phyloP scores from a whole-genome alignment of 1,140 invertebrate species.

The Eubasilissa regina region DNA sequence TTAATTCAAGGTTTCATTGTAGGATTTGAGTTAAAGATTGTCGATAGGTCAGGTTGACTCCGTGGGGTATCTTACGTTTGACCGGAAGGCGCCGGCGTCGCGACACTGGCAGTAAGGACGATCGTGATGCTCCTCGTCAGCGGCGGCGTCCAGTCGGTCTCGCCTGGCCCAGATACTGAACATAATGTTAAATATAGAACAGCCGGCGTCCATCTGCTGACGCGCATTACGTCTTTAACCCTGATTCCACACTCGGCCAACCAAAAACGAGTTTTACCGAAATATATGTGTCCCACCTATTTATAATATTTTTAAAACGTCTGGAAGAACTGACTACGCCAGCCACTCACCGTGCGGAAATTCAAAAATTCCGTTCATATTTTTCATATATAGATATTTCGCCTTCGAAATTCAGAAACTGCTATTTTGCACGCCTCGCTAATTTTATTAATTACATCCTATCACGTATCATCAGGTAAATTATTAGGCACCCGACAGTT shows the following conservation, averaged over 20 bases:
- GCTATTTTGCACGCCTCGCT: too few relatives aligned
- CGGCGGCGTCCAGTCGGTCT: slow-evolving; percentile 31
- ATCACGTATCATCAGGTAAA: too few relatives aligned
- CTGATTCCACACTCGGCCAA: slow-evolving; percentile 17
- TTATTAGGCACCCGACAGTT: too few relatives aligned
- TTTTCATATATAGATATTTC: too few relatives aligned
- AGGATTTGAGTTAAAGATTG: too few relatives aligned
- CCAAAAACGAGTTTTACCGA: background rate
- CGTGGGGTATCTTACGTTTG: slow-evolving; percentile 14
- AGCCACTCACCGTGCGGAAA: too few relatives aligned
- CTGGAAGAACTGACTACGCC: background rate
- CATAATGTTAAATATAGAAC: slow-evolving; percentile 22
- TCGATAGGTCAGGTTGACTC: background rate
- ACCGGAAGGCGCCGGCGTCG: slow-evolving; percentile 7
- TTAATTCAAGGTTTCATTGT: too few relatives aligned
- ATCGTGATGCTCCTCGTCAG: background rate
- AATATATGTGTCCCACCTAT: background rate
- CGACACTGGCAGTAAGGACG: slow-evolving; percentile 10
- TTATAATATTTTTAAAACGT: slow-evolving; percentile 19
- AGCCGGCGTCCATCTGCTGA: slow-evolving; percentile 32
- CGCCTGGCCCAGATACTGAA: slow-evolving; percentile 29
- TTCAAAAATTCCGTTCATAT: too few relatives aligned
- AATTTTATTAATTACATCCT: too few relatives aligned
- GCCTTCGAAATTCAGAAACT: too few relatives aligned
- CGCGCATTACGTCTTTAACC: slow-evolving; percentile 31